Evolutionary conservation across 2,888 invertebrate genomes (phyloP).

Genomic region (Drosophila cognata): DNA sequence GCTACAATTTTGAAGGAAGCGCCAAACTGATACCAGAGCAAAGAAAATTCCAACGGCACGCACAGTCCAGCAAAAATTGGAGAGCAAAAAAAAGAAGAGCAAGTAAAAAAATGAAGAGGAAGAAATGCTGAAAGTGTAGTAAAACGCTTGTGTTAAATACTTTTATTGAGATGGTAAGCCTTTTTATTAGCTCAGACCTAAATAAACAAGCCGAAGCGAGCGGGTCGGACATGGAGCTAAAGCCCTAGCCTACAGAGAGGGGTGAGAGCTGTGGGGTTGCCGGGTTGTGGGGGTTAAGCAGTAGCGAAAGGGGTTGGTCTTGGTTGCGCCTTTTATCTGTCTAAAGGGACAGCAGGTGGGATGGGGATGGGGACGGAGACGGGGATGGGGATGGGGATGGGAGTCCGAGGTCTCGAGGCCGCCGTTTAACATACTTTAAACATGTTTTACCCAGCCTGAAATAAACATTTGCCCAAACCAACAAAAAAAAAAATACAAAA

Average conservation of each 20-base stretch:
- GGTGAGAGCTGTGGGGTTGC: background rate
- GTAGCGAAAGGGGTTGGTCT: constrained; percentile 27
- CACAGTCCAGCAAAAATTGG: constrained; percentile 26
- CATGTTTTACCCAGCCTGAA: constrained; percentile 67
- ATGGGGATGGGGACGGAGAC: constrained; percentile 5
- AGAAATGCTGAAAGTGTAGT: constrained; percentile 79
- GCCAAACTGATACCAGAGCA: constrained; percentile 55
- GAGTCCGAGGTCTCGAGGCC: constrained; percentile 31
- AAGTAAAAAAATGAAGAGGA: constrained; percentile 22
- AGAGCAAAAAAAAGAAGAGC: constrained; percentile 13
- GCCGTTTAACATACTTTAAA: constrained; percentile 77
- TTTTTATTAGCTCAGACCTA: constrained; percentile 82
- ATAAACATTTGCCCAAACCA: constrained; percentile 33
- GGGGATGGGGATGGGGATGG: constrained; percentile 14
- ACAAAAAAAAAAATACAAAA: background rate
- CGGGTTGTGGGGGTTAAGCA: background rate
- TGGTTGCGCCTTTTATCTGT: constrained; percentile 63
- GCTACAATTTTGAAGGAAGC: constrained; percentile 27
- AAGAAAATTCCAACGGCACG: constrained; percentile 54
- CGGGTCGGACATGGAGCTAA: constrained; percentile 51
- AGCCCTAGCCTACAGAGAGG: constrained; percentile 10
- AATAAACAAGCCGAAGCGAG: constrained; percentile 69
- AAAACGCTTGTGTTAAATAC: constrained; percentile 85
- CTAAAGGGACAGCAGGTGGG: constrained; percentile 51
- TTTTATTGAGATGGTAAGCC: constrained; percentile 85